Evolutionary conservation across 2,113 vertebrate genomes (phyloP).

Genomic region (Rattus norvegicus): GRCr8 NC_086032.1:30507501-30508000

Average conservation of each 20-base stretch:
- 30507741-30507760: not conserved
- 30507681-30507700: not conserved
- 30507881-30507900: constrained; percentile 7
- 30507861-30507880: not conserved
- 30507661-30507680: not conserved
- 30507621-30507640: constrained; percentile 4
- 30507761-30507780: not conserved
- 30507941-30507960: not conserved
- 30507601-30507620: not conserved
- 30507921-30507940: not conserved
- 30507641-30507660: not conserved
- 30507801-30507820: not conserved
- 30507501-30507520: not conserved
- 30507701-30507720: not conserved
- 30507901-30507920: not conserved
- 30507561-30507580: not conserved
- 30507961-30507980: not conserved
- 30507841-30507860: not conserved
- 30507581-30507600: not conserved
- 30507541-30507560: not conserved
- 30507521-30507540: not conserved
- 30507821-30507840: not conserved
- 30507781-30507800: not conserved
- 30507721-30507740: not conserved
- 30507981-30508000: not conserved